These are phyloP conservation scores for Drosophila diplacantha DNA, from an alignment of 2,888 invertebrate species.

Conservation along the genomic window DNA sequence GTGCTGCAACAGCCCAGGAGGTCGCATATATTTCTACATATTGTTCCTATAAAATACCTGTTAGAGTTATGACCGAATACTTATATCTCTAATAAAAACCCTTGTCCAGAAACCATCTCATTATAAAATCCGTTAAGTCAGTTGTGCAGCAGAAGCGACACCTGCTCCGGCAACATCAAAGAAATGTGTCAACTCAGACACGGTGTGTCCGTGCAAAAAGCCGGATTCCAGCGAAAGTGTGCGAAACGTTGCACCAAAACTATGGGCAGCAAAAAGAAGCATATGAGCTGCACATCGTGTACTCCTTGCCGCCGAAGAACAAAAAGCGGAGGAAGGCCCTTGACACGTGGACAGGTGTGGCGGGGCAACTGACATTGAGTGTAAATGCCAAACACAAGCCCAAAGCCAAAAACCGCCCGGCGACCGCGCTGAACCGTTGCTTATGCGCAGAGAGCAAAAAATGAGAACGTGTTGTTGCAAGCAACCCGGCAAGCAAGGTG, in stretches of 20 bases:
- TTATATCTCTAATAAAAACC: neutral
- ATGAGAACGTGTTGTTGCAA: constrained; percentile 50
- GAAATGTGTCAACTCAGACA: constrained; percentile 37
- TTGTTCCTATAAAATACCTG: too few relatives aligned
- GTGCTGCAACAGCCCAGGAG: neutral
- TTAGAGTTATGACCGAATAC: neutral
- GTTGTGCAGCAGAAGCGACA: constrained; percentile 23
- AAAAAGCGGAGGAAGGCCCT: constrained; percentile 27
- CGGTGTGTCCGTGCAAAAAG: constrained; percentile 21
- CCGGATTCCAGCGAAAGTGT: constrained; percentile 32
- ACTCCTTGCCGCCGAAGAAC: constrained; percentile 23
- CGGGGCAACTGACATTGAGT: constrained; percentile 39
- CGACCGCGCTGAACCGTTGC: constrained; percentile 52
- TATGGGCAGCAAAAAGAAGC: constrained; percentile 16
- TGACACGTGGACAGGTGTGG: constrained; percentile 32
- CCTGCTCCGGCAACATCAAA: constrained; percentile 34
- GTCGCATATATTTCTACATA: neutral
- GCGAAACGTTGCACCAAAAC: constrained; percentile 20
- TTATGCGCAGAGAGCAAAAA: constrained; percentile 50
- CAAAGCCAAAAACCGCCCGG: constrained; percentile 32
- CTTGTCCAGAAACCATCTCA: constrained; percentile 25
- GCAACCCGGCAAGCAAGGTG: constrained; percentile 58
- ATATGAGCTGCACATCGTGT: constrained; percentile 35
- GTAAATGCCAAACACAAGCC: constrained; percentile 57
- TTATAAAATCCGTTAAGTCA: constrained; percentile 44